Conservation (phyloP, 2,797 vertebrate species). For the Crenuchus spilurus region DNA sequence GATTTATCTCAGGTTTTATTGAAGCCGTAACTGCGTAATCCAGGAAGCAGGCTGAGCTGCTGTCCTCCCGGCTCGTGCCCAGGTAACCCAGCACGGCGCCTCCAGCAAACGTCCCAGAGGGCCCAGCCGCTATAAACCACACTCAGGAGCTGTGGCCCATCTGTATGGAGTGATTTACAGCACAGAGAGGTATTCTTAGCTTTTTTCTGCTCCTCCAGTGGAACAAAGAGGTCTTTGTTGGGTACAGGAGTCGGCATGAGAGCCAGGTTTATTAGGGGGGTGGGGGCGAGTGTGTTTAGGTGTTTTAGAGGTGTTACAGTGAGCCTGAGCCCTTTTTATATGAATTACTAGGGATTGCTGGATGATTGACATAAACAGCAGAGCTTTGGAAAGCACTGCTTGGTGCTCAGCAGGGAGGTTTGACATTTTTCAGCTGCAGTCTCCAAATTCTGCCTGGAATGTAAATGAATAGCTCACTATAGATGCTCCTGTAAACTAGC, state of each 20-base stretch:
- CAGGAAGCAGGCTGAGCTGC: conserved; percentile 47
- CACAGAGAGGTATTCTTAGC: conserved; percentile 52
- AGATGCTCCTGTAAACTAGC: too few relatives aligned
- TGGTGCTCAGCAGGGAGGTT: not conserved
- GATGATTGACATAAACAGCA: conserved; percentile 24
- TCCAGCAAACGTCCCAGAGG: conserved; percentile 39
- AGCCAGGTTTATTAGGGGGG: conserved; percentile 64
- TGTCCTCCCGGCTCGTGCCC: conserved; percentile 13
- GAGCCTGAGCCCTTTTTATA: conserved; percentile 53
- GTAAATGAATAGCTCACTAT: conserved; percentile 31
- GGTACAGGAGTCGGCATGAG: conserved; percentile 46
- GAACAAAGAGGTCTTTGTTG: conserved; percentile 76
- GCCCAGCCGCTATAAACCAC: conserved; percentile 60
- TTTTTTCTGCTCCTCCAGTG: conserved; percentile 56
- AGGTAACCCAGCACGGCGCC: conserved; percentile 38
- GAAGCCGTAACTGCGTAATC: conserved; percentile 18
- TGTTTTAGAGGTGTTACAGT: conserved; percentile 61
- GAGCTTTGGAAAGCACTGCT: not conserved
- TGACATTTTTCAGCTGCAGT: too few relatives aligned
- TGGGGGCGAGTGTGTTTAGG: conserved; percentile 35
- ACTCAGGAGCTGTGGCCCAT: conserved; percentile 67
- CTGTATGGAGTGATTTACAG: conserved; percentile 74
- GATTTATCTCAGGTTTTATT: conserved; percentile 11
- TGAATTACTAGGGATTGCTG: conserved; percentile 12
- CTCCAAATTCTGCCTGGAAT: conserved; percentile 25